A percentile compares a stretch with the other conserved stretches of the same genome.
These are phyloP conservation scores for Callocephalon fimbriatum DNA, from an alignment of 2,113 vertebrate genomes.

Conservation along the genomic window DNA sequence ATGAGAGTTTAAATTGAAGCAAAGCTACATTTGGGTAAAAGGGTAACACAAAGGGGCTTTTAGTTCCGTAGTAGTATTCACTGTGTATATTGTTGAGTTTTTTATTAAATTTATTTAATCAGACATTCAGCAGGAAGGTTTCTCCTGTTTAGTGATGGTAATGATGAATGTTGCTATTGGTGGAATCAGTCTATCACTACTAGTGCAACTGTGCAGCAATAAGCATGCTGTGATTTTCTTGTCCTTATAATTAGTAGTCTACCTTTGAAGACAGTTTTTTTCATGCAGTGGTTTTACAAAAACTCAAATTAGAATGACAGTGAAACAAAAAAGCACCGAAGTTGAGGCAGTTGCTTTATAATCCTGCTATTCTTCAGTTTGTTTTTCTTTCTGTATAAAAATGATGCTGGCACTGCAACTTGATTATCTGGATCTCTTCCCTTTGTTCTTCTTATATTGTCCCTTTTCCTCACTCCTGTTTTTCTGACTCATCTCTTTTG, in stretches of 20 bases:
- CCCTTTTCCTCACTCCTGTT: not conserved
- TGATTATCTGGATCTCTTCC: not conserved
- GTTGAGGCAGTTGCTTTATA: not conserved
- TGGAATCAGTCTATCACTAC: not conserved
- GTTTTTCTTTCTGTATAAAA: not conserved
- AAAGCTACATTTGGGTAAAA: not conserved
- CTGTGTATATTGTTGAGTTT: not conserved
- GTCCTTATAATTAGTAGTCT: not conserved
- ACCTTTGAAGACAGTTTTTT: not conserved
- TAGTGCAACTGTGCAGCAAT: not conserved
- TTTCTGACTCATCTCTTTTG: not conserved
- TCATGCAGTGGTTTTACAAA: not conserved
- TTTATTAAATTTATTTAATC: not conserved
- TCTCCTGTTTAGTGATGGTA: not conserved
- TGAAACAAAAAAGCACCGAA: not conserved
- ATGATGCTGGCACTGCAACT: not conserved
- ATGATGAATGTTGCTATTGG: not conserved
- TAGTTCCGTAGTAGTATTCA: not conserved
- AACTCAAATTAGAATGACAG: not conserved
- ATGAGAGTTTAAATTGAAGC: not conserved
- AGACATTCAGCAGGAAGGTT: not conserved
- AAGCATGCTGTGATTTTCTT: not conserved
- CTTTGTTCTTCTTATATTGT: not conserved
- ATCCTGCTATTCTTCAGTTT: not conserved
- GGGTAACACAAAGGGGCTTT: not conserved